Conservation (phyloP, 2,888 invertebrate species). For the Drepana falcataria region DNA sequence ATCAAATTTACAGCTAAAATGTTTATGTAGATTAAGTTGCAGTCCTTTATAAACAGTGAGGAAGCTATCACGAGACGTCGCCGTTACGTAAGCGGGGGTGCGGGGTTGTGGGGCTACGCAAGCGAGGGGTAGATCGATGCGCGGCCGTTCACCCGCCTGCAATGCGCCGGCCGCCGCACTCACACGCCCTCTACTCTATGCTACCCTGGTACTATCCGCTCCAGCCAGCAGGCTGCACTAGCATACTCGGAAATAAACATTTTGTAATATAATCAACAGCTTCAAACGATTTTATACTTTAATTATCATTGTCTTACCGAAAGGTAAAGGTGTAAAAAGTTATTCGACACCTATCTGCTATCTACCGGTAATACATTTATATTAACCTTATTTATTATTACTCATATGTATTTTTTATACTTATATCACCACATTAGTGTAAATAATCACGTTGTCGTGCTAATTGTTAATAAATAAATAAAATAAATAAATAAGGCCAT, state of each 20-base stretch:
- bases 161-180: conserved; percentile 56
- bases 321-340: no score
- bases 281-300: no score
- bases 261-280: conserved; percentile 4
- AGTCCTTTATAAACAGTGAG: conserved; percentile 23
- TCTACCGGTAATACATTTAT: no score
- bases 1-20: neutral
- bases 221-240: conserved; percentile 31
- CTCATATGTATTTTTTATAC: no score
- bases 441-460: no score
- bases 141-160: conserved; percentile 77
- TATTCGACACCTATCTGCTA: no score
- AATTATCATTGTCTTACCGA: no score
- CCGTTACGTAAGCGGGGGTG: conserved; percentile 65
- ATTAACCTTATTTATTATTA: no score
- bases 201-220: conserved; percentile 52
- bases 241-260: conserved; percentile 17
- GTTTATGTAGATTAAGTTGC: conserved; percentile 2
- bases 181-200: conserved; percentile 37
- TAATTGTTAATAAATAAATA: no score
- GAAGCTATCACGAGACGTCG: conserved; percentile 60
- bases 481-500: no score
- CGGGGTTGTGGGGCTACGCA: conserved; percentile 58
- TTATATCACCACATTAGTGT: no score
- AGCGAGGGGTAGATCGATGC: conserved; percentile 63